Conservation (phyloP, 2,113 vertebrate genomes). For the Syrrhaptes paradoxus region DNA sequence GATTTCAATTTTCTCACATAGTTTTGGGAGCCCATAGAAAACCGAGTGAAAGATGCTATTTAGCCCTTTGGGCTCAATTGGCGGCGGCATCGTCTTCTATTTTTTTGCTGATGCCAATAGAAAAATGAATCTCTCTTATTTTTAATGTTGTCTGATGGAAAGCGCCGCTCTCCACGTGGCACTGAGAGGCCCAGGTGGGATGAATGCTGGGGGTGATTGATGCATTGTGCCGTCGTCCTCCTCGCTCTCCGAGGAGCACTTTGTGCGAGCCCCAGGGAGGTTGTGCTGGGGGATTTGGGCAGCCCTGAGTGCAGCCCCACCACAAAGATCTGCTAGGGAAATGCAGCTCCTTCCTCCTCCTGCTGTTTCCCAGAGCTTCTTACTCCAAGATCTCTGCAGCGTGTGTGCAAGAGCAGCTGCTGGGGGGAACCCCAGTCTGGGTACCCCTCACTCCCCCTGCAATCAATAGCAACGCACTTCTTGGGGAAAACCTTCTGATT, state of each 20-base stretch:
- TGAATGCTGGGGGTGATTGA: conserved; percentile 51
- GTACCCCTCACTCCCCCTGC: too few relatives aligned
- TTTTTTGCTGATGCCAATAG: conserved; percentile 27
- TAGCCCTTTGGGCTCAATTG: conserved; percentile 50
- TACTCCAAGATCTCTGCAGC: background rate
- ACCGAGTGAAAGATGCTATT: conserved; percentile 11
- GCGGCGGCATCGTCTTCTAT: background rate
- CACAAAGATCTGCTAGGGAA: background rate
- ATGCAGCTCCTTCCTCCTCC: conserved; percentile 32
- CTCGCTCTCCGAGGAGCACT: conserved; percentile 26
- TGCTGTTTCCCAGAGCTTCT: background rate
- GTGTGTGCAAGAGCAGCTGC: background rate
- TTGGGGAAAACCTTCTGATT: background rate
- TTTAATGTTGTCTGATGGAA: conserved; percentile 62
- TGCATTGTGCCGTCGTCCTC: conserved; percentile 47
- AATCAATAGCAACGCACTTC: background rate
- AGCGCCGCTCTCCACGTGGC: background rate
- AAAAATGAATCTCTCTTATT: conserved; percentile 42
- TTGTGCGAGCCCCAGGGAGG: conserved; percentile 37
- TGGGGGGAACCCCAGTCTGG: background rate
- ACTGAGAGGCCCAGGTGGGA: conserved; percentile 72
- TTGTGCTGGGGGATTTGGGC: background rate
- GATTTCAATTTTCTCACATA: conserved; percentile 51
- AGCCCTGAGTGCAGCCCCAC: conserved; percentile 10
- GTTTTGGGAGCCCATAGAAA: conserved; percentile 44